A percentile compares a stretch with the other conserved stretches of the same genome.
Evolutionary conservation across 2,888 invertebrate species (phyloP).

Genomic region (Limenitis camilla): DNA sequence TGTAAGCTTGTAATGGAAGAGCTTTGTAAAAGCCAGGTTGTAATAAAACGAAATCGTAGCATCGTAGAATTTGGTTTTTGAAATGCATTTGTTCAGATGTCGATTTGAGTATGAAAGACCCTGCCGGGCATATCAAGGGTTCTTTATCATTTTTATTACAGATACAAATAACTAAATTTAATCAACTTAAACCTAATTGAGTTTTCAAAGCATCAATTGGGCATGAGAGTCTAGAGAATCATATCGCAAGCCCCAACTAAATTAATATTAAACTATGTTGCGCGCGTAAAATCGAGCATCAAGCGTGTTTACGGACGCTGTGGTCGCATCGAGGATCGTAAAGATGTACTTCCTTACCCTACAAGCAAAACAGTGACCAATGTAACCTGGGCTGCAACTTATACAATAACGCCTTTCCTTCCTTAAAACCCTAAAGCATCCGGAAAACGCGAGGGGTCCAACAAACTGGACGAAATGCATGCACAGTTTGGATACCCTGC

Average conservation of each 20-base stretch:
- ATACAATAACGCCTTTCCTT: conserved; percentile 20
- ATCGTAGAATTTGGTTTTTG: too few relatives aligned
- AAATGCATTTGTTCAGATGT: too few relatives aligned
- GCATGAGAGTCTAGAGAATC: neutral
- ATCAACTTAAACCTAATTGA: neutral
- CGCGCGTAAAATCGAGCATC: conserved; percentile 44
- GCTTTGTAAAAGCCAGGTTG: too few relatives aligned
- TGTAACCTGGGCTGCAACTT: conserved; percentile 34
- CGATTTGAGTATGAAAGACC: too few relatives aligned
- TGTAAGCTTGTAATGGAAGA: too few relatives aligned
- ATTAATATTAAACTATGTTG: conserved; percentile 23
- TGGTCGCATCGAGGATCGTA: conserved; percentile 53
- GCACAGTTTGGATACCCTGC: conserved; percentile 55
- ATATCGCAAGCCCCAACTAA: conserved; percentile 8
- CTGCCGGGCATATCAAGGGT: neutral
- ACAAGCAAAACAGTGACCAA: conserved; percentile 41
- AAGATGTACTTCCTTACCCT: conserved; percentile 59
- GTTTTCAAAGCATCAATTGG: neutral
- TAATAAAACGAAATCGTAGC: too few relatives aligned
- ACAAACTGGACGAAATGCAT: conserved; percentile 19
- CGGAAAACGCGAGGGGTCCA: conserved; percentile 27
- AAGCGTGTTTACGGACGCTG: conserved; percentile 46
- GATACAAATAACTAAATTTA: too few relatives aligned
- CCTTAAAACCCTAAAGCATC: conserved; percentile 15
- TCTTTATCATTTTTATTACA: neutral